These are phyloP conservation scores for Tetrax tetrax DNA, from an alignment of 2,113 vertebrate genomes.

Conservation along the genomic window DNA sequence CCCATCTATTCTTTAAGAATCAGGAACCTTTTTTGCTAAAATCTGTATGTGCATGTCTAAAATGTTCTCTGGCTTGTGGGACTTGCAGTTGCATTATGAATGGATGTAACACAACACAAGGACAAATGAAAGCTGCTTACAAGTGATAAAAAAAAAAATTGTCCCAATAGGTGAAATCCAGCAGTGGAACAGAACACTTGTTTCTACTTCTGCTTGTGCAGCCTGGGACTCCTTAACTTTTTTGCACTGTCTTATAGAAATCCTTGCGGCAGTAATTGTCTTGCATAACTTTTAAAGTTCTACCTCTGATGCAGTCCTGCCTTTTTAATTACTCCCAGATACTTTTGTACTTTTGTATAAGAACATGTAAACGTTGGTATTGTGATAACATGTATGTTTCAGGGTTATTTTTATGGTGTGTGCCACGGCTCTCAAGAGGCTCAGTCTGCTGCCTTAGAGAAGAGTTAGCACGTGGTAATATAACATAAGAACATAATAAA, in stretches of 20 bases:
- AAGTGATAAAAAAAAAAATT: neutral
- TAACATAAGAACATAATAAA: neutral
- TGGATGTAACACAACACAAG: neutral
- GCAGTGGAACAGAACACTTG: neutral
- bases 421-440: neutral
- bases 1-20: neutral
- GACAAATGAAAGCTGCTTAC: neutral
- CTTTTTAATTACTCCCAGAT: neutral
- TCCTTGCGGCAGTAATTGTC: neutral
- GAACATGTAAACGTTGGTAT: neutral
- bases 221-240: neutral
- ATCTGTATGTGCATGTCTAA: neutral
- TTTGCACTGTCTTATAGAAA: neutral
- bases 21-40: neutral
- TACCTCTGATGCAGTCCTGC: neutral
- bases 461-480: neutral
- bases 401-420: neutral
- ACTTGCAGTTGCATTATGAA: neutral
- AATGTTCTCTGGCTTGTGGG: neutral
- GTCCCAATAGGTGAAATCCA: neutral
- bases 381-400: neutral
- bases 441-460: fast-evolving
- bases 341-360: neutral
- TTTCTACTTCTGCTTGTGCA: neutral
- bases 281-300: neutral